Base-by-base conservation (phyloP, 1,140 invertebrate species). In the Pararge aegeria region DNA sequence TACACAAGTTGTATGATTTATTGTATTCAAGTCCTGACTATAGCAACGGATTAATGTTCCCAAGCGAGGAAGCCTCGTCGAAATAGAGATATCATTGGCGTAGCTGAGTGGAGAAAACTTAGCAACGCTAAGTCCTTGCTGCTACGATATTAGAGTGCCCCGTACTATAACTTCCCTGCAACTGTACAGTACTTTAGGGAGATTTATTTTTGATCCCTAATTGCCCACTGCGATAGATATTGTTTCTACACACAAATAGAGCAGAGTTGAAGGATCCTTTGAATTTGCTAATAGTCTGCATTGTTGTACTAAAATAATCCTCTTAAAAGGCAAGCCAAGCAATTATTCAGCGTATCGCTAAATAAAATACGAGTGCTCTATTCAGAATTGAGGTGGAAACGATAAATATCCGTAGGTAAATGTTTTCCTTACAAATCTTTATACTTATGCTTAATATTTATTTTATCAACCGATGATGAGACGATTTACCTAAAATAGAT, bases 91-190 rank as follows among this genome's bases (percentile, higher is more conserved):
- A 80, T 78, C 75, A 74, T 64, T 34, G 40, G 61, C 59, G 48
- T 49, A 65, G 75, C 71, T 64, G 69, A 83, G 75, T 77, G 71
- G 71, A 74, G 84, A 87, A 85, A 85, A 78, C 82, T 78, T 87
- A 87, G 75, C 56, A 87, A 84, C 73, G 82, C 78, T 83, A 83
- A 85, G 79, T 82, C 76, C 59, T 44, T 49, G 38, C 68, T 55
- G 66, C 52, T 58, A 50, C 70, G 74, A 78, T 74, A 42, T 42
- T 77, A 63, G 62, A 77, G 65, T 69, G 66, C 65, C 53, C 64
- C 63, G 57, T 70, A 65, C 3, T 42, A 9, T 18, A 40, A 40
- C n/a, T 5, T 7, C 29, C 5, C 27, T 27, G 10, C 10, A 27
- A 12, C 30, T 10, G 30, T 5, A 10, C 44, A 20, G n/a, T n/a